Evolutionary conservation across 2,888 invertebrate genomes (phyloP), one percentile per base, ranked within the genome.

Genomic region (Aphelenchoides bicaudatus): DNA sequence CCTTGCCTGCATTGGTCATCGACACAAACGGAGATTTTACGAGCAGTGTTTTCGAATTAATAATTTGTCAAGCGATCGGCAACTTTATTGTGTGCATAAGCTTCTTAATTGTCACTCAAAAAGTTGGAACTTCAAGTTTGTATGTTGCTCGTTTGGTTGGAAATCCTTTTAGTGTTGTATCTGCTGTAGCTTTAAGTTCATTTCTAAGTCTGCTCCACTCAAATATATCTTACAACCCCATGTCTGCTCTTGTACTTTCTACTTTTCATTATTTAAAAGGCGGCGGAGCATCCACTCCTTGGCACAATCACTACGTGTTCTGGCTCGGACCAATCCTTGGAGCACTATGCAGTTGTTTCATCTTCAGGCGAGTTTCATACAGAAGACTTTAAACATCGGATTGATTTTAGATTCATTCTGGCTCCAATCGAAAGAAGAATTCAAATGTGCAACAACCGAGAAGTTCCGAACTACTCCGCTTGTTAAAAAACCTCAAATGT

Each of bases 311-410:
- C 21, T 56, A 51, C 28, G 49, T 64, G 10, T 68, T 65, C 47
- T 68, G 68, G 68, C 50, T 64, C 8, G 68, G 68, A 13, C 68
- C 68, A 4, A 58, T 57, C 4, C 56, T 68, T 28, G 68, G 67
- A n/a, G 55, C 65, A 5, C 55, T 68, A 2, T 38, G 59, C 10
- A 65, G 62, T 2, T 63, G 59, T 6, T 67, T 68, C 28, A 39
- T 68, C 13, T 68, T 59, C 54, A 68, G 67, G 68, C 28, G 38
- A 48, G 16, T 5, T 10, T 5, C 6, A 30, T 34, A 13, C 16
- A 34, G 13, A 13, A 13, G 19, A 19, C n/a, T 46, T 46, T 46
- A 21, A 1, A 21, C 34, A 46, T 46, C 1, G 1, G 3, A 16
- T 46, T 46, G 16, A 19, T 21, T 51, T 51, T 34, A 51, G 52